These are phyloP conservation scores for Caligus rogercresseyi DNA, from an alignment of 1,140 invertebrate species.

Conservation along the genomic window DNA sequence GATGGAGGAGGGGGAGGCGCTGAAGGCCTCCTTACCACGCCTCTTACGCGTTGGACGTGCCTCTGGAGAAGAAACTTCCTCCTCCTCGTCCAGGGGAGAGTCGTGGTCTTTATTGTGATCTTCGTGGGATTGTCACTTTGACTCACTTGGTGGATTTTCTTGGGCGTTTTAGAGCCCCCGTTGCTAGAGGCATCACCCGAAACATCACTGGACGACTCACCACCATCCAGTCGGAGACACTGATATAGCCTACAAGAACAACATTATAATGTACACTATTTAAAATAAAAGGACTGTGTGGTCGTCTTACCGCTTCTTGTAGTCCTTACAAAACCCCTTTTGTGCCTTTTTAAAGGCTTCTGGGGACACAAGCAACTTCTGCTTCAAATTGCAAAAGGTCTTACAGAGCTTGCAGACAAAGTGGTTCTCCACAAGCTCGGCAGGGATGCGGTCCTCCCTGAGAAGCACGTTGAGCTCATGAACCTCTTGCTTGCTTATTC, in stretches of 20 bases:
- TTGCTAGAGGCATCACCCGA: background rate
- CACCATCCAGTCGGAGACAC: slow-evolving; percentile 1
- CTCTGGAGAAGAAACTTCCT: background rate
- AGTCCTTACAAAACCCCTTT: slow-evolving; percentile 41
- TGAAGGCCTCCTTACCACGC: slow-evolving; percentile 1
- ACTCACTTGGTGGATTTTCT: slow-evolving; percentile 17
- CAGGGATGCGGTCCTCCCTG: slow-evolving; percentile 43
- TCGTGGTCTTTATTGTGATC: slow-evolving; percentile 14
- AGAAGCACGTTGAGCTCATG: slow-evolving; percentile 46
- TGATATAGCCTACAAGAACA: slow-evolving; percentile 1
- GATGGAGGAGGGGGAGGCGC: slow-evolving; percentile 8
- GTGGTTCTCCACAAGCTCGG: slow-evolving; percentile 38
- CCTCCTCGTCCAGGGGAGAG: background rate
- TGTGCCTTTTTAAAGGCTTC: slow-evolving; percentile 34
- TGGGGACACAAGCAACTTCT: slow-evolving; percentile 34
- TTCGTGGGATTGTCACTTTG: slow-evolving; percentile 14
- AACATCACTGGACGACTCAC: background rate
- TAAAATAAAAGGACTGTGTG: slow-evolving; percentile 1
- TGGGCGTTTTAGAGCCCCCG: background rate
- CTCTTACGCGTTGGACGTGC: background rate
- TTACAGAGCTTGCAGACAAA: slow-evolving; percentile 59
- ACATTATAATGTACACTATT: slow-evolving; percentile 7
- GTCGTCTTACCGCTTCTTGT: slow-evolving; percentile 41
- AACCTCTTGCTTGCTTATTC: slow-evolving; percentile 35
- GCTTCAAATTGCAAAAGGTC: slow-evolving; percentile 47